Base-by-base conservation (phyloP, 2,888 invertebrate genomes). In the Volucella inflata region DNA sequence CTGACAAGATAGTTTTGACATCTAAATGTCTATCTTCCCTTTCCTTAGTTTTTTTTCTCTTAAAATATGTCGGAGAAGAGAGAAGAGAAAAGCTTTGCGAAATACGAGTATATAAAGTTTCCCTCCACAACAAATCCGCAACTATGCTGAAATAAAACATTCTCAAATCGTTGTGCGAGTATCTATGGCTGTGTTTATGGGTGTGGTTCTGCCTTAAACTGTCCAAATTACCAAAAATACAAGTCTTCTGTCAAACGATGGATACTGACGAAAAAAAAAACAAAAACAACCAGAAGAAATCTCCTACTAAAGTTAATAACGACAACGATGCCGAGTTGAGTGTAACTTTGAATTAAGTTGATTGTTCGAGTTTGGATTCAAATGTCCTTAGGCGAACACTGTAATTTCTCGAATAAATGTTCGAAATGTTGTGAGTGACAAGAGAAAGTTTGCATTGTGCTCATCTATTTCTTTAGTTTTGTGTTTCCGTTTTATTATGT, bases 291-390 rank as follows among this genome's bases (percentile, higher is more conserved):
- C 0, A 30, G 6, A 30, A 70, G 57, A 68, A 68, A 79, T 72
- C 78, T 65, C 67, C 30, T 44, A 60, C 72, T 42, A 16, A 81
- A 75, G 68, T 81, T 64, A 68, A 57, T 75, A 64, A 57, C 30
- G 59, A 30, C 30, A 36, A 64, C 57, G 76, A 76, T 59, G 55
- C 42, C 55, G 48, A 40, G 6, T 6, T 67, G 36, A 44, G 55
- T 51, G 36, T 30, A 68, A 68, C 68, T 75, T 75, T 62, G 48
- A 46, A 36, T n/a, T n/a, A n/a, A n/a, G n/a, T n/a, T n/a, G n/a
- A n/a, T n/a, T n/a, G n/a, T n/a, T n/a, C n/a, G n/a, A n/a, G n/a
- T n/a, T 53, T 46, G 8, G 36, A 44, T 51, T 67, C 40, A 38
- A 14, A 60, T 40, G 59, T 48, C 40, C 60, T 71, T 9, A 38